Conservation (phyloP, 2,888 invertebrate genomes). For the Hetaerina titia region DNA sequence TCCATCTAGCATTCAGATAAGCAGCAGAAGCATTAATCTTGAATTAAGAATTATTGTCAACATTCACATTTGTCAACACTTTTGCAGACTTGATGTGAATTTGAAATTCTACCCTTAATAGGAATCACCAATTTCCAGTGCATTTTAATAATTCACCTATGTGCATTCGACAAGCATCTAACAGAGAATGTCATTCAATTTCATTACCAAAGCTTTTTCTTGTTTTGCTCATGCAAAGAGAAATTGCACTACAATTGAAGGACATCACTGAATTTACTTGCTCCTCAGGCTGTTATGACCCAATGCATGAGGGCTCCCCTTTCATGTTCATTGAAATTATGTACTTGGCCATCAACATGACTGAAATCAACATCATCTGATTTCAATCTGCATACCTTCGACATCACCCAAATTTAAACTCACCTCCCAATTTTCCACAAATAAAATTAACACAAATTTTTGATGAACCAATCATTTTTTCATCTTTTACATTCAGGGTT, state of each 20-base stretch:
- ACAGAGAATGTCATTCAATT: neutral
- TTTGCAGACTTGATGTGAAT: neutral
- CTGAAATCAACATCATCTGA: neutral
- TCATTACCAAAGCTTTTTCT: constrained; percentile 36
- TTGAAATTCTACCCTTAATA: constrained; percentile 8
- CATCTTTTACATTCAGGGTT: constrained; percentile 32
- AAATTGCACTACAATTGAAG: neutral
- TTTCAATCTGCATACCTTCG: neutral
- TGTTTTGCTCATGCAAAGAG: constrained; percentile 18
- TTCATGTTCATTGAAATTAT: neutral
- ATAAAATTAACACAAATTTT: constrained; percentile 24
- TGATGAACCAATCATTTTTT: constrained; percentile 38
- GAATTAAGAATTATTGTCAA: constrained; percentile 58
- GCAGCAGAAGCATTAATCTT: neutral
- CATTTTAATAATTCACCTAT: constrained; percentile 40
- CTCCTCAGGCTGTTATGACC: constrained; percentile 18
- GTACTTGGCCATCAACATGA: neutral
- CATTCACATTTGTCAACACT: constrained; percentile 30
- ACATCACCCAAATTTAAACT: constrained; percentile 14
- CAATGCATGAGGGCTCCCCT: neutral
- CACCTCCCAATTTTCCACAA: neutral
- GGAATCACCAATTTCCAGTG: constrained; percentile 40
- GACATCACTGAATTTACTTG: neutral
- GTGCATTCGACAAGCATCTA: constrained; percentile 56
- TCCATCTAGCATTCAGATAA: neutral